A percentile compares a stretch with the other conserved stretches of the same genome.
phyloP scores from a whole-genome alignment of 1,140 invertebrate species.

The Formica selysi region DNA sequence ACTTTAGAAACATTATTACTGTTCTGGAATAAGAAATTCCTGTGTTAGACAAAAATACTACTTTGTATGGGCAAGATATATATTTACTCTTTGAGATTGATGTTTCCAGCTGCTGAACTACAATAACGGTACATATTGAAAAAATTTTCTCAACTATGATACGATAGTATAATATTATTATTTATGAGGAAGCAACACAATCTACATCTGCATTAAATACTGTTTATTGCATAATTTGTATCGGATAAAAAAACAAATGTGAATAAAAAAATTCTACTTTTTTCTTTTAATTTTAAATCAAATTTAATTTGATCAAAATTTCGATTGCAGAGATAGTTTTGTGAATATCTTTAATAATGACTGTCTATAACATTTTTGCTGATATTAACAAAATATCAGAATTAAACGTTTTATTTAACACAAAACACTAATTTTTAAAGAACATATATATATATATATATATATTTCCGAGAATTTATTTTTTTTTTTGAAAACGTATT shows the following conservation, averaged over 20 bases:
- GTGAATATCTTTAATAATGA: not conserved
- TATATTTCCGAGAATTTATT: not conserved
- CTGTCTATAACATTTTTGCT: not conserved
- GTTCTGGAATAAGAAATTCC: constrained; percentile 19
- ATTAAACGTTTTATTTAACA: not conserved
- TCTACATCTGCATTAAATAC: not conserved
- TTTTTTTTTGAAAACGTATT: not conserved
- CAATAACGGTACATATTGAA: constrained; percentile 19
- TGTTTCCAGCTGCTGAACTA: constrained; percentile 38
- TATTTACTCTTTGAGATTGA: constrained; percentile 29
- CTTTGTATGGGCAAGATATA: not conserved
- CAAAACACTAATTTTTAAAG: not conserved
- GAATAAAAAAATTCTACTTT: not conserved
- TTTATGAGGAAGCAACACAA: constrained; percentile 3
- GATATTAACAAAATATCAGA: not conserved
- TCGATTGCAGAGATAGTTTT: too few relatives aligned
- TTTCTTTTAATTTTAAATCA: not conserved
- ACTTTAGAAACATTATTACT: constrained; percentile 13
- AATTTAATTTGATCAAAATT: not conserved
- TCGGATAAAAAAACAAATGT: not conserved
- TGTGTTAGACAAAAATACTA: not conserved
- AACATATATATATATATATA: not conserved
- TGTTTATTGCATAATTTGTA: not conserved
- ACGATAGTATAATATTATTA: constrained; percentile 36
- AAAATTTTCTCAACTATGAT: not conserved